phyloP scores from a whole-genome alignment of 2,113 vertebrate genomes.

The Macroglossus sobrinus region DNA sequence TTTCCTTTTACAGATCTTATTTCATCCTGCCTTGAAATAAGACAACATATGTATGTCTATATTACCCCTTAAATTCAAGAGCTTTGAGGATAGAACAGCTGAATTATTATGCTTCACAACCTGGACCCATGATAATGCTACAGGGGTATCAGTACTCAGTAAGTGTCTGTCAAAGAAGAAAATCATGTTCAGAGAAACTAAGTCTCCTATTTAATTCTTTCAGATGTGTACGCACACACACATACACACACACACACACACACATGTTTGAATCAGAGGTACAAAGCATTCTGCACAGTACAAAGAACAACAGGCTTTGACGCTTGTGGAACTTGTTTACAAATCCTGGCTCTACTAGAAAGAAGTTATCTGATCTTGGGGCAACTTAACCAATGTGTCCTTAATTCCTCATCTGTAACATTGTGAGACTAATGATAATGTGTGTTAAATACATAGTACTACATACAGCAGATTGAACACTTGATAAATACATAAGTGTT shows the following conservation, averaged over 20 bases:
- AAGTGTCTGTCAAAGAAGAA: not conserved
- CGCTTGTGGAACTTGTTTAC: not conserved
- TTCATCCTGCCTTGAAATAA: not conserved
- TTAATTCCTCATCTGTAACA: constrained; percentile 14
- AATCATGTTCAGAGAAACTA: not conserved
- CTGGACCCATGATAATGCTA: not conserved
- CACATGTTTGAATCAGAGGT: not conserved
- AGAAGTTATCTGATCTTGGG: not conserved
- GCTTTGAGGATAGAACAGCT: not conserved
- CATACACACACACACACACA: not conserved
- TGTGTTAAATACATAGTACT: not conserved
- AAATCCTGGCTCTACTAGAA: not conserved
- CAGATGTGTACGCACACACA: not conserved
- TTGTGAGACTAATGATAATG: not conserved
- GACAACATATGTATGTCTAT: not conserved
- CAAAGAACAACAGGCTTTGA: constrained; percentile 9
- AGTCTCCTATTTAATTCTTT: not conserved
- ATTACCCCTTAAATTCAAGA: not conserved
- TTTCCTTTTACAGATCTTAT: not conserved
- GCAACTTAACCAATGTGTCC: not conserved
- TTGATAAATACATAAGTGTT: not conserved
- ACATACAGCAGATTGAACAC: not conserved
- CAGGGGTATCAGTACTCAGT: not conserved
- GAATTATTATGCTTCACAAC: not conserved
- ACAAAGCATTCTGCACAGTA: not conserved